phyloP scores from a whole-genome alignment of 2,113 vertebrate species.

The Axis porcinus region DNA sequence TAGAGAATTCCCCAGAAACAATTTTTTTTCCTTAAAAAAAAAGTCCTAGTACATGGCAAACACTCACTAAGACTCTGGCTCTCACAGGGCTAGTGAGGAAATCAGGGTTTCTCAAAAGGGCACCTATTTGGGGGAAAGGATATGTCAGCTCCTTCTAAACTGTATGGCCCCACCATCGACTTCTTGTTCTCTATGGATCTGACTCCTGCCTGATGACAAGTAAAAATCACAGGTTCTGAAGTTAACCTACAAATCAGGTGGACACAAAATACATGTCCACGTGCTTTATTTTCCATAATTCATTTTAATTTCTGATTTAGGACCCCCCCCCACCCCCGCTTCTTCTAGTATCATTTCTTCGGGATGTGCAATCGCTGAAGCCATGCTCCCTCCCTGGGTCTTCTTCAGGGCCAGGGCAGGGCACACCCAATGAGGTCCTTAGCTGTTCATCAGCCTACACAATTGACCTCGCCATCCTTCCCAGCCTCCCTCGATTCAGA shows the following conservation, averaged over 20 bases:
- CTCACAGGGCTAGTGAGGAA: not conserved
- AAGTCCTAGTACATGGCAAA: not conserved
- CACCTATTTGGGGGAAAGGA: too few relatives aligned
- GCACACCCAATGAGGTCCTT: not conserved
- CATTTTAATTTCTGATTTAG: not conserved
- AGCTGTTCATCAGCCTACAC: not conserved
- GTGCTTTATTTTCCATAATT: not conserved
- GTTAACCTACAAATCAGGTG: not conserved
- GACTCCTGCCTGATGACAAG: not conserved
- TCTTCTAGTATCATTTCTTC: not conserved
- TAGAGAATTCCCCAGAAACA: not conserved
- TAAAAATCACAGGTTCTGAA: not conserved
- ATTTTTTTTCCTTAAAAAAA: not conserved
- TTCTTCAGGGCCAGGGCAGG: not conserved
- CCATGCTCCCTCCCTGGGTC: not conserved
- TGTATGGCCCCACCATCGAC: not conserved
- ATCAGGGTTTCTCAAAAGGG: not conserved
- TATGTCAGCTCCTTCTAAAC: not conserved
- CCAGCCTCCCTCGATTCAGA: not conserved
- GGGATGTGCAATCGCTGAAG: not conserved
- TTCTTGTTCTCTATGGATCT: not conserved
- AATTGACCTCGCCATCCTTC: not conserved
- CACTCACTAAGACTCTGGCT: not conserved
- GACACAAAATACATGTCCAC: not conserved
- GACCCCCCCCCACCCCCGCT: not conserved